phyloP scores from a whole-genome alignment of 2,888 invertebrate genomes.

The Nemotelus nigrinus region DNA sequence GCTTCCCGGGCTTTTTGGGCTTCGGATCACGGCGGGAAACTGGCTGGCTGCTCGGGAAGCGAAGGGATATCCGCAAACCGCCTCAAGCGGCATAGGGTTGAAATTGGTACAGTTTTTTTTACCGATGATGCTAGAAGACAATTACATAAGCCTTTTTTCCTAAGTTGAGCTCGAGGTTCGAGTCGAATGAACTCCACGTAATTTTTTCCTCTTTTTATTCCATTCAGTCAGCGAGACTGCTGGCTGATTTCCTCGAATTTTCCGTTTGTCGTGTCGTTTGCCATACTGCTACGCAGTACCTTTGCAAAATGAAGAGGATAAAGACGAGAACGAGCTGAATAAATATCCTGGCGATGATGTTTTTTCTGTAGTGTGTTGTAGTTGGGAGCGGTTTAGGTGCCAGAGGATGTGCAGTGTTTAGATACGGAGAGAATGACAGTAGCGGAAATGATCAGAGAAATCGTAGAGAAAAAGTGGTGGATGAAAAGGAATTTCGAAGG shows the following conservation, averaged over 20 bases:
- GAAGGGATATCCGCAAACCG: not conserved
- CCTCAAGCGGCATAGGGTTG: not conserved
- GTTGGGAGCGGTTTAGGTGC: too few species aligned
- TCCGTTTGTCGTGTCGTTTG: not conserved
- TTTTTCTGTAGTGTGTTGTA: not conserved
- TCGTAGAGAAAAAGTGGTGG: too few species aligned
- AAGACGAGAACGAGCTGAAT: slow-evolving; percentile 7
- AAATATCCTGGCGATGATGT: slow-evolving; percentile 36
- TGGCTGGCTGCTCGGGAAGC: too few species aligned
- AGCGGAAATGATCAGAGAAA: too few species aligned
- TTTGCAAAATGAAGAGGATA: not conserved
- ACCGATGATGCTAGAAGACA: not conserved
- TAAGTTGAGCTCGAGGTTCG: not conserved
- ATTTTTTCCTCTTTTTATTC: too few species aligned
- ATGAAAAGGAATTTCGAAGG: too few species aligned
- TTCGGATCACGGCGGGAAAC: too few species aligned
- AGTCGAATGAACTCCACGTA: too few species aligned
- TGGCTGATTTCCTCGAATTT: slow-evolving; percentile 16
- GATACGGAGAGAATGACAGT: too few species aligned
- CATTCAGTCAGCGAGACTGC: too few species aligned
- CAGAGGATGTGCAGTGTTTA: too few species aligned
- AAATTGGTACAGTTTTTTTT: not conserved
- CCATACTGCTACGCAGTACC: too few species aligned
- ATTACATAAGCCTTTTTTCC: not conserved
- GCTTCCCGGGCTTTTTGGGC: not conserved